Percentiles rank a stretch among this genome's conserved stretches.
These are phyloP conservation scores for Stercorarius parasiticus DNA, from an alignment of 2,113 vertebrate genomes.

Conservation along the genomic window DNA sequence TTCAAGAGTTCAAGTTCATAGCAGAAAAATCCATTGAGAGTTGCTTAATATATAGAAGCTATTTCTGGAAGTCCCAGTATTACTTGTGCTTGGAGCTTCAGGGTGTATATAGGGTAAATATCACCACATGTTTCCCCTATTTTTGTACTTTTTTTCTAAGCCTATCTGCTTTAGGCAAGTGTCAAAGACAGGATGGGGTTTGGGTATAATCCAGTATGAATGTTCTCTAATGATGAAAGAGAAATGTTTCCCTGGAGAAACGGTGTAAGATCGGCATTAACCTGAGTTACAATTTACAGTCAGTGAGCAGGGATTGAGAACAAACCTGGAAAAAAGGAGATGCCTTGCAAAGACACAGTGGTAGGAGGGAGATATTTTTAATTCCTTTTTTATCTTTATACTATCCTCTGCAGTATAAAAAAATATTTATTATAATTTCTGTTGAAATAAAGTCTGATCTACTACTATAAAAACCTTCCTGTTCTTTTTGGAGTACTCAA, in stretches of 20 bases:
- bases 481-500: not conserved
- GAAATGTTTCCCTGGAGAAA: not conserved
- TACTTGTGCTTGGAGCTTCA: not conserved
- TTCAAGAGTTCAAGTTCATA: not conserved
- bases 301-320: not conserved
- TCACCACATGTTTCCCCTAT: not conserved
- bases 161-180: not conserved
- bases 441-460: not conserved
- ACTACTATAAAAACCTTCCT: not conserved
- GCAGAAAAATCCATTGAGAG: not conserved
- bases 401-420: not conserved
- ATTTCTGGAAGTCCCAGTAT: not conserved
- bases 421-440: not conserved
- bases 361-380: not conserved
- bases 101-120: not conserved
- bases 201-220: not conserved
- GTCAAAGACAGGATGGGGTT: not conserved
- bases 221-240: not conserved
- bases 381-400: not conserved
- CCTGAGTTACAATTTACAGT: not conserved
- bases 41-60: not conserved
- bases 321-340: not conserved
- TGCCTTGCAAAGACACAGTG: not conserved
- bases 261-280: not conserved
- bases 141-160: not conserved